phyloP scores from a whole-genome alignment of 2,888 invertebrate species.

The Xylota sylvarum region DNA sequence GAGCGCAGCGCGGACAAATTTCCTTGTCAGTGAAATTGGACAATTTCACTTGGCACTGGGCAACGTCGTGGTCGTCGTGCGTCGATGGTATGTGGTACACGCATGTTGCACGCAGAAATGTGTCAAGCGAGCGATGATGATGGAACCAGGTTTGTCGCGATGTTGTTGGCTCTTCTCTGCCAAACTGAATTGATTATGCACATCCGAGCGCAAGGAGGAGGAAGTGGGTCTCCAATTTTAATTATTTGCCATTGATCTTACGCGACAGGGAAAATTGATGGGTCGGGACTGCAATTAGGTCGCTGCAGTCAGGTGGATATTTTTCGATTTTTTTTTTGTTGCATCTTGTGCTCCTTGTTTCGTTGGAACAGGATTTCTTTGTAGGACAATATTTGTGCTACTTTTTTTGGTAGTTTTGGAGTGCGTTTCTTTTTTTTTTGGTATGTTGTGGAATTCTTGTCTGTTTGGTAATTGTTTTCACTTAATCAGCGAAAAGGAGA shows the following conservation, averaged over 20 bases:
- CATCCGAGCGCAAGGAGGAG: constrained; percentile 29
- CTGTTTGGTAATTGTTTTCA: constrained; percentile 26
- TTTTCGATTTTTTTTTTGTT: constrained; percentile 3
- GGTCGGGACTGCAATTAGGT: constrained; percentile 68
- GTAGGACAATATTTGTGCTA: constrained; percentile 58
- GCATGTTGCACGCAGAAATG: constrained; percentile 70
- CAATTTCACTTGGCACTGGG: constrained; percentile 58
- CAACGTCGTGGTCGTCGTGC: neutral
- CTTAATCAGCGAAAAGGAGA: constrained; percentile 43
- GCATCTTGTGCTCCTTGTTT: constrained; percentile 38
- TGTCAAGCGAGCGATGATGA: constrained; percentile 64
- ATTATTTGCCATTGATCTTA: constrained; percentile 69
- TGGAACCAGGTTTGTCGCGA: constrained; percentile 24
- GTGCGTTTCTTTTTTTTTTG: neutral
- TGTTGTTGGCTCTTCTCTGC: constrained; percentile 13
- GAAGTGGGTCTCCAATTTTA: constrained; percentile 71
- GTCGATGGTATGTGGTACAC: constrained; percentile 64
- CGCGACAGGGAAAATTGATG: constrained; percentile 67
- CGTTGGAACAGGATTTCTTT: constrained; percentile 59
- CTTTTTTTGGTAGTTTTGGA: constrained; percentile 20
- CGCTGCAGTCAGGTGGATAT: constrained; percentile 63
- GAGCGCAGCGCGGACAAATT: constrained; percentile 54
- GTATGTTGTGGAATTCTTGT: constrained; percentile 39
- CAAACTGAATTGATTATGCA: constrained; percentile 67
- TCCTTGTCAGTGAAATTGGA: constrained; percentile 62